Percentiles rank a stretch among this genome's conserved stretches.
These are phyloP conservation scores for Psylliodes chrysocephalus DNA, from an alignment of 2,888 invertebrate species.

Conservation along the genomic window DNA sequence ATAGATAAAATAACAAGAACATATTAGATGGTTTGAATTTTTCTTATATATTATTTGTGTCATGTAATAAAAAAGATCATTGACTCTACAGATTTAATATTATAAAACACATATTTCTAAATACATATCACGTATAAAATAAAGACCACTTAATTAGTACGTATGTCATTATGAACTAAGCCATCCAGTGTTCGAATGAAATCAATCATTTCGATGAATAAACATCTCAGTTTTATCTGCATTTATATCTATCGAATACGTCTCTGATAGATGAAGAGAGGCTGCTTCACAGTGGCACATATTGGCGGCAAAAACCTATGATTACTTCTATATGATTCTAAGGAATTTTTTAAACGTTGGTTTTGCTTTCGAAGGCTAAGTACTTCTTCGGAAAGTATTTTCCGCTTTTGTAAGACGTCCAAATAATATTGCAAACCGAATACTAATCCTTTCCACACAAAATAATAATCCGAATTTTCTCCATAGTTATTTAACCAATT, in stretches of 20 bases:
- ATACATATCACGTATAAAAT: too few species aligned
- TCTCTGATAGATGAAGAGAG: neutral
- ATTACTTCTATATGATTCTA: conserved; percentile 68
- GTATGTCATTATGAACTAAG: too few species aligned
- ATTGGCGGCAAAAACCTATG: conserved; percentile 30
- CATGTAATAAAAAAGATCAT: too few species aligned
- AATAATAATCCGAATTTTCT: conserved; percentile 71
- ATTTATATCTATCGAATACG: neutral
- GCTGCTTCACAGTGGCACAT: neutral
- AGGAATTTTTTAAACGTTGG: conserved; percentile 73
- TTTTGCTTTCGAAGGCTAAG: conserved; percentile 74
- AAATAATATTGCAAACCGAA: conserved; percentile 74
- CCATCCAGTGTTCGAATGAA: too few species aligned
- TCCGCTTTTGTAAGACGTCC: conserved; percentile 74
- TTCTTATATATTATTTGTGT: too few species aligned
- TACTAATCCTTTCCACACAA: conserved; percentile 77
- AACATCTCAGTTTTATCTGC: too few species aligned
- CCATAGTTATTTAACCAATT: conserved; percentile 72
- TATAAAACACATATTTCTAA: too few species aligned
- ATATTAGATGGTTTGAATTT: too few species aligned
- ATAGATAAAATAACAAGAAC: too few species aligned
- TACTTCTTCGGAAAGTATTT: conserved; percentile 74
- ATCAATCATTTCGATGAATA: too few species aligned
- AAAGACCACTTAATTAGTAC: too few species aligned
- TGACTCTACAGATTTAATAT: too few species aligned